Evolutionary conservation across 2,113 vertebrate genomes (phyloP).

Genomic region (Columba livia): DNA sequence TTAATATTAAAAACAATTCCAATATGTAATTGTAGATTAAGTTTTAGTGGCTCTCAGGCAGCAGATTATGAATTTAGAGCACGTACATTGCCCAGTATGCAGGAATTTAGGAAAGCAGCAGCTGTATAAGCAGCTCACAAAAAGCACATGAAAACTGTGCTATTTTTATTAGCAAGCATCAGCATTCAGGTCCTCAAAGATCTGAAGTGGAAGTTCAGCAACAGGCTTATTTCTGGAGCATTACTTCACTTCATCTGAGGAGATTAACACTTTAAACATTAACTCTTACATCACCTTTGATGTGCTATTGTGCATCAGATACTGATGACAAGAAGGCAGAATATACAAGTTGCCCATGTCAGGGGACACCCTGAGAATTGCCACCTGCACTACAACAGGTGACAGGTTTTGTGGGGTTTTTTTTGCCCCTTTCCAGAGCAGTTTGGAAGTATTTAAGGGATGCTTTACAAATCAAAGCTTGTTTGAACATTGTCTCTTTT

Average conservation of each 20-base stretch:
- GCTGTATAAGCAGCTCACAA: conserved; percentile 63
- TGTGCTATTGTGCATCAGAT: background rate
- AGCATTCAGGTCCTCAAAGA: conserved; percentile 53
- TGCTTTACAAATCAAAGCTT: background rate
- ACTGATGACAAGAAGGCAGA: background rate
- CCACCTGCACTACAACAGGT: background rate
- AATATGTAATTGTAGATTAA: background rate
- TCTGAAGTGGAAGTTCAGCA: conserved; percentile 49
- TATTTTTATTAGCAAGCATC: conserved; percentile 64
- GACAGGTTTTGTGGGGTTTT: background rate
- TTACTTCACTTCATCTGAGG: conserved; percentile 38
- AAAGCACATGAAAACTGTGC: conserved; percentile 45
- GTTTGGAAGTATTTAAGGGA: background rate
- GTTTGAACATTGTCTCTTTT: background rate
- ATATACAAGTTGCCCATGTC: background rate
- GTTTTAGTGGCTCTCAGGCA: background rate
- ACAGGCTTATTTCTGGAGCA: conserved; percentile 41
- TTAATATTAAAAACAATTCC: background rate
- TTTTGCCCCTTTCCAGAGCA: background rate
- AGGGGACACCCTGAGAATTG: background rate
- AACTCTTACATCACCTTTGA: background rate
- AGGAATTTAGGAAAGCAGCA: conserved; percentile 56
- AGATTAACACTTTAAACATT: conserved; percentile 25
- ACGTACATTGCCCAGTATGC: background rate
- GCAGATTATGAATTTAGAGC: conserved; percentile 38